Evolutionary conservation across 2,888 invertebrate genomes (phyloP).

Genomic region (Bhutanitis thaidina): DNA sequence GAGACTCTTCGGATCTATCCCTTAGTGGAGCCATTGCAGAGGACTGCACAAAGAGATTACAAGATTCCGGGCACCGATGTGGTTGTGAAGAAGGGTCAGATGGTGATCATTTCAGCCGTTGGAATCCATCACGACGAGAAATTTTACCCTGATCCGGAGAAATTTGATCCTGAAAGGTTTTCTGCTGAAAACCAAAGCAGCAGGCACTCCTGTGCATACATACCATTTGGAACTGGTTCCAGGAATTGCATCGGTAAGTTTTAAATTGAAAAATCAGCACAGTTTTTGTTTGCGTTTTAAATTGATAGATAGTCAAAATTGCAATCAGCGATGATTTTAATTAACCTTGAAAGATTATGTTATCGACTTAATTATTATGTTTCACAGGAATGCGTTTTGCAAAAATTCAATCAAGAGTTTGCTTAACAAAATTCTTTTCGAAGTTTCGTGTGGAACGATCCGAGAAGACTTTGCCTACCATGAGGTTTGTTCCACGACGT

Average conservation of each 20-base stretch:
- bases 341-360: background rate
- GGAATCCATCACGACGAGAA: slow-evolving; percentile 60
- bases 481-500: slow-evolving; percentile 4
- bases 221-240: slow-evolving; percentile 63
- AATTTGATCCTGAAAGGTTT: slow-evolving; percentile 70
- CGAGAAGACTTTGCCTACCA: background rate
- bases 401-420: slow-evolving; percentile 18
- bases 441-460: slow-evolving; percentile 22
- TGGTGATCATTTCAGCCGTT: slow-evolving; percentile 43
- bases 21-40: slow-evolving; percentile 50
- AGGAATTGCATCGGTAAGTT: slow-evolving; percentile 59
- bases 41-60: slow-evolving; percentile 47
- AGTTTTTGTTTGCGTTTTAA: background rate
- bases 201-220: slow-evolving; percentile 47
- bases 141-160: slow-evolving; percentile 58
- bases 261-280: too few species aligned
- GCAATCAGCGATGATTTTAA: background rate
- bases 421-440: slow-evolving; percentile 20
- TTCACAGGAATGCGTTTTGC: slow-evolving; percentile 22
- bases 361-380: background rate
- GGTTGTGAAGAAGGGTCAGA: slow-evolving; percentile 43
- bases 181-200: slow-evolving; percentile 38
- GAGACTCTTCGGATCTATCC: slow-evolving; percentile 1
- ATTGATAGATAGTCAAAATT: background rate
- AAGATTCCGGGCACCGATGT: slow-evolving; percentile 49